Base-by-base conservation (phyloP, 2,113 vertebrate species). In the Osmerus eperlanus region DNA sequence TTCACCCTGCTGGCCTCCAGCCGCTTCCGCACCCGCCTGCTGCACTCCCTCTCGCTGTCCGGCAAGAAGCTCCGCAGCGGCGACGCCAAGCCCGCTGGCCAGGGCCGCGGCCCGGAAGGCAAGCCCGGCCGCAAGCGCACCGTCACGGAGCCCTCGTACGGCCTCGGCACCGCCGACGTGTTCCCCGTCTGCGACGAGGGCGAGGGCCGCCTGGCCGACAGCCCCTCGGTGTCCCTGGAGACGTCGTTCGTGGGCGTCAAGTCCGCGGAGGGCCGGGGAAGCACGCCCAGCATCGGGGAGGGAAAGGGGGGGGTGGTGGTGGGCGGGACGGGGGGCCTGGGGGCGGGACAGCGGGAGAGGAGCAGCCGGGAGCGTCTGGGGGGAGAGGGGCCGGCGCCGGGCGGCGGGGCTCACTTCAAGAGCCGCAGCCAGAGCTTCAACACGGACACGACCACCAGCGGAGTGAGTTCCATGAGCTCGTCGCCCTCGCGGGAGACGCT, bases 391-490 rank as follows among this genome's bases (percentile, higher is more conserved):
- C 87, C 93, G 0, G 69, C 78, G 25, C 55, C 55, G 36, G 0
- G 53, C 5, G 51, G 75, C 69, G 89, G 88, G 64, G 89, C 92
- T 3, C 92, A 93, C 68, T 94, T 95, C 83, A 95, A 95, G 85
- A 94, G 93, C 61, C 93, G 93, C 75, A 95, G 94, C 81, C 90
- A 94, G 71, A 95, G 94, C 86, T 95, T 95, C 73, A 95, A 94
- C 82, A 95, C 94, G 52, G 94, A 95, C 84, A 95, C 94, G 32
- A 95, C 94, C 47, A 95, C 94, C 52, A 95, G 94, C 76, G 94
- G 94, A 25, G 94, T 95, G 82, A 95, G 94, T 76, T 95, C 94
- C 3, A 95, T 95, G 93, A 95, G 94, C 74, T 95, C 94, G 15
- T 94, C 93, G 73, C 94, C 94, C 55, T 95, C 93, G 16, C 84